A percentile compares a stretch with the other conserved stretches of the same genome.
These are phyloP conservation scores for Ctenicera cuprea DNA, from an alignment of 2,888 invertebrate species.

Conservation along the genomic window DNA sequence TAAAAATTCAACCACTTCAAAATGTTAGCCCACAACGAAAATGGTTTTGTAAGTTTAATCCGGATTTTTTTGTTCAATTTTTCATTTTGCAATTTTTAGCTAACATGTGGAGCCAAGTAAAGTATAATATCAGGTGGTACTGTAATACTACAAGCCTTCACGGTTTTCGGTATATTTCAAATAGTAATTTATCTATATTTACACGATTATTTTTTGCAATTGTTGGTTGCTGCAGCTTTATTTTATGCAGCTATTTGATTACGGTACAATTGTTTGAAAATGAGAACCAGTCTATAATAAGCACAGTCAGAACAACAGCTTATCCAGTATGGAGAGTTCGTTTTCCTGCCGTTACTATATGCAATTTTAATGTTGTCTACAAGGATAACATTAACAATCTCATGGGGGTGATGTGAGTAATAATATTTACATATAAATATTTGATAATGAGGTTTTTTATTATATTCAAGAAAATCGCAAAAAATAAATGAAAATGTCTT, in stretches of 20 bases:
- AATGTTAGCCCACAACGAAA: no score
- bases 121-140: conserved; percentile 8
- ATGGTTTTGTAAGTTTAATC: no score
- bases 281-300: conserved; percentile 50
- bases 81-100: not conserved
- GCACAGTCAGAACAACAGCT: conserved; percentile 64
- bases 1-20: no score
- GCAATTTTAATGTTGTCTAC: conserved; percentile 67
- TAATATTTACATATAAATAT: no score
- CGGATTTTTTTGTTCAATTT: no score
- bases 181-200: conserved; percentile 25
- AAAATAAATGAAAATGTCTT: conserved; percentile 1
- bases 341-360: conserved; percentile 67
- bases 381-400: conserved; percentile 51
- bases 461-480: not conserved
- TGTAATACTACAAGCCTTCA: conserved; percentile 41
- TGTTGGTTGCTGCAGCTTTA: conserved; percentile 30
- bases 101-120: not conserved
- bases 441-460: not conserved
- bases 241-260: conserved; percentile 50
- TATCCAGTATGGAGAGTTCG: conserved; percentile 64
- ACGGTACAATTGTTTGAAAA: conserved; percentile 50
- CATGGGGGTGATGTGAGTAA: conserved; percentile 50
- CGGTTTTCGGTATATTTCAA: conserved; percentile 36
- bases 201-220: conserved; percentile 44